Evolutionary conservation across 2,113 vertebrate genomes (phyloP), one percentile per base, ranked within the genome.

Genomic region (Eclectus roratus): DNA sequence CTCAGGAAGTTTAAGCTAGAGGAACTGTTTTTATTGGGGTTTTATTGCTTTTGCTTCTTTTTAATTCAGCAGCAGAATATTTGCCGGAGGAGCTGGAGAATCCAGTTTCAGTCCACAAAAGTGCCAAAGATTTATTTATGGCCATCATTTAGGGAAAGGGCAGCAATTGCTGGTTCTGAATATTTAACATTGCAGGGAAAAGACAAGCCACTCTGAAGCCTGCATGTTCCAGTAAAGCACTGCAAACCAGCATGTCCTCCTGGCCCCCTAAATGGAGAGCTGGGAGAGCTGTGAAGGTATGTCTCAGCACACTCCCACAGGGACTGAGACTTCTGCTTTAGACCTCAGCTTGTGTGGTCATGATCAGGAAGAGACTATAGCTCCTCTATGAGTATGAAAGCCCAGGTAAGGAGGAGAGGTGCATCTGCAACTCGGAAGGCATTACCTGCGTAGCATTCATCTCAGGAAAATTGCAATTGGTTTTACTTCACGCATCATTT

Each of bases 61-160:
- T 96, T 71, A 80, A 71, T 91, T 81, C 73, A 79, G 27, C 56
- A 84, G 61, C 12, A 52, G 72, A 91, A 74, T 55, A 69, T 74
- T 92, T 89, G 69, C 82, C 4, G 2, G 50, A 94, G 76, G 72
- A 84, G 39, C 35, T 72, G 28, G 21, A 65, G 82, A 65, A 91
- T 68, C 37, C 87, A 83, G 94, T 91, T 93, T 74, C 56, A 95
- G 93, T 96, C 80, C 92, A 94, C 85, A 97, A 96, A 94, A 94
- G 12, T 5, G 56, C 5, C 65, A 84, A 72, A 92, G 80, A 94
- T 93, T 93, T 93, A 95, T 96, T 96, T 95, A 96, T 96, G 92
- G 70, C 83, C 49, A 49, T 85, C 73, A 69, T 93, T 95, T 92
- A 92, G 44, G 72, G 31, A 96, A 96, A 96, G 94, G 92, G 91